These are phyloP conservation scores for Baryphthengus martii DNA, from an alignment of 2,113 vertebrate species.

Conservation along the genomic window DNA sequence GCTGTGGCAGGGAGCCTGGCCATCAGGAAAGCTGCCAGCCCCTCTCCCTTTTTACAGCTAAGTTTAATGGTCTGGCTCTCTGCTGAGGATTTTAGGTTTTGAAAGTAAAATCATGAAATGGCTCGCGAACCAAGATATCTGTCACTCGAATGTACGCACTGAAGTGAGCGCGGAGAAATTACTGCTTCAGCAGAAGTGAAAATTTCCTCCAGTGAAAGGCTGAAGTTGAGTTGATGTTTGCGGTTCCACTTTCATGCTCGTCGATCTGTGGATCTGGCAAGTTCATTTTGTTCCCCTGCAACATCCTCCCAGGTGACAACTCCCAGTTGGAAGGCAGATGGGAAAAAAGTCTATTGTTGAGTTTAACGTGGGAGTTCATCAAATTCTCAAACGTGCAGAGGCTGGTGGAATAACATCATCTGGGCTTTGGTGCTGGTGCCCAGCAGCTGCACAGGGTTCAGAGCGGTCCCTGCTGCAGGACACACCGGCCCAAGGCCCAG, in stretches of 20 bases:
- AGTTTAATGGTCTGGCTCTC: constrained; percentile 8
- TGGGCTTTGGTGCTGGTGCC: not conserved
- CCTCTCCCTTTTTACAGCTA: not conserved
- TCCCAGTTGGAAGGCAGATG: not conserved
- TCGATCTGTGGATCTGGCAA: not conserved
- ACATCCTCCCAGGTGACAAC: not conserved
- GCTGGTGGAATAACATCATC: not conserved
- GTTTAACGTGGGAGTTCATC: not conserved
- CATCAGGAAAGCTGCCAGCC: constrained; percentile 10
- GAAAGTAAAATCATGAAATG: not conserved
- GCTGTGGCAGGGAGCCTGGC: constrained; percentile 39
- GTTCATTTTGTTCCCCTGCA: not conserved
- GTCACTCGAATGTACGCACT: not conserved
- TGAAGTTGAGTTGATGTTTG: not conserved
- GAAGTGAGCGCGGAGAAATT: not conserved
- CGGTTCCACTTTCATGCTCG: not conserved
- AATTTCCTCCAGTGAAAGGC: not conserved
- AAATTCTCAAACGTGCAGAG: not conserved
- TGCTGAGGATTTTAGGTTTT: not conserved
- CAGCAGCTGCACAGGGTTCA: not conserved
- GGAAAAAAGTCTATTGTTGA: not conserved
- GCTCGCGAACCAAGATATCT: not conserved
- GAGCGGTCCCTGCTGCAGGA: not conserved
- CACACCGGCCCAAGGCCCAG: not conserved
- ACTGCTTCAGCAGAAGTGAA: constrained; percentile 8